Base-by-base conservation (phyloP, 53 echinoderm and acorn worm species). In the Henricia sp. region DNA sequence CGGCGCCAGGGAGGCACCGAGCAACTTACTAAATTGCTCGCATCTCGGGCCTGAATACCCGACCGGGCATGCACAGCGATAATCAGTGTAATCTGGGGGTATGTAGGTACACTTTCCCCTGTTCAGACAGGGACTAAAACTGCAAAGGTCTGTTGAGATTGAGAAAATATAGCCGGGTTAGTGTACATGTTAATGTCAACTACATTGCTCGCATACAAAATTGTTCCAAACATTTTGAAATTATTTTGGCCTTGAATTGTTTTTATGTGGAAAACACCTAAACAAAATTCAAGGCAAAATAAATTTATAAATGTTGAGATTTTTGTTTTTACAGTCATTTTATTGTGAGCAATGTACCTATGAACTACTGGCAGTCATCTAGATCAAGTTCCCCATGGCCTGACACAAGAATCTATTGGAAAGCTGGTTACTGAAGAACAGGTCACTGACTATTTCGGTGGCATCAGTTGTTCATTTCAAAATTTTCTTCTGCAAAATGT, bases 61-160 rank as follows among this genome's bases (percentile, higher is more conserved):
- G 0, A 51, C 0, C 29, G 75, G 88, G 32, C 94, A 94, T 12
- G 20, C 53, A 24, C 94, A 94, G 53, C 10, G 60, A 50, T 70
- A 88, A 16, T 72, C 36, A 24, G 29, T 88, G n/a, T n/a, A n/a
- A n/a, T n/a, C 58, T 2, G 42, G 10, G 28, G 72, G 63, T 64
- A 27, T 37, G 32, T 80, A 63, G 72, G 24, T 64, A 38, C 91
- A 91, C 1, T 69, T 83, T 2, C 83, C 91, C 24, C 87, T 83
- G 55, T 86, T 82, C 29, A 59, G 46, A 50, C 94, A 94, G 4
- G 94, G 94, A 37, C 85, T 67, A 52, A 78, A 75, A 16, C 60
- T 46, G 42, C 94, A 94, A 16, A 83, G 21, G 43, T 89, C 94
- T 94, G 73, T 72, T 9, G 54, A 37, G 13, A 70, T 23, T 3